Conservation (phyloP, 2,113 vertebrate genomes). For the Proteles cristata region DNA sequence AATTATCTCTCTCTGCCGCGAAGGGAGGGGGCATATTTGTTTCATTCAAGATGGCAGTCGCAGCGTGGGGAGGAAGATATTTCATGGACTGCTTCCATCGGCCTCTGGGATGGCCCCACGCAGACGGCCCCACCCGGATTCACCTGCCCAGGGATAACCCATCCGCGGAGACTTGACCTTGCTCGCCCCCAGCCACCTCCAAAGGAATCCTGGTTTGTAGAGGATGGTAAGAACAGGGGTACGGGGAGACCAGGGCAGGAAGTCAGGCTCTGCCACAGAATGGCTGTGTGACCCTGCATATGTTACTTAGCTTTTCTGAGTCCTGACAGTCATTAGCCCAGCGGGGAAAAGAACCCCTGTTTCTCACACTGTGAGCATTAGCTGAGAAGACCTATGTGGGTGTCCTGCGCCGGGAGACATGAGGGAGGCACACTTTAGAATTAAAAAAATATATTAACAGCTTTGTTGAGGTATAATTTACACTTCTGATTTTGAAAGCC, state of each 20-base stretch:
- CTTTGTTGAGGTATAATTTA: background rate
- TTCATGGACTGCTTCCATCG: rapidly evolving
- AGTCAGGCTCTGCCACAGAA: background rate
- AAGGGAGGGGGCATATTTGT: background rate
- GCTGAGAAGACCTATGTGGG: rapidly evolving
- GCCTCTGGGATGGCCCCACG: background rate
- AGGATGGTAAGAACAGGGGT: background rate
- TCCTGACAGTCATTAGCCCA: background rate
- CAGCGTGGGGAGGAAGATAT: rapidly evolving
- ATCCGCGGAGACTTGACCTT: background rate
- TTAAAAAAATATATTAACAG: background rate
- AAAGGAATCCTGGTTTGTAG: background rate
- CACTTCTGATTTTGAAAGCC: background rate
- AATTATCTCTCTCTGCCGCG: background rate
- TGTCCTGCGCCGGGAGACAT: background rate
- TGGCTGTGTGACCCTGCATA: background rate
- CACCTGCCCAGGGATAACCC: background rate
- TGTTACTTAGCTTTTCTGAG: background rate
- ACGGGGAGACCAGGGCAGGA: background rate
- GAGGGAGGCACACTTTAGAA: background rate
- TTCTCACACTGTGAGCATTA: background rate
- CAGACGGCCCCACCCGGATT: rapidly evolving
- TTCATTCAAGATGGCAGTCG: background rate
- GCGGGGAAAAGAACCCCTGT: no score
- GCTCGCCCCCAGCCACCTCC: background rate